phyloP scores from a whole-genome alignment of 2,797 vertebrate genomes.

The Myripristis jacobus region DNA sequence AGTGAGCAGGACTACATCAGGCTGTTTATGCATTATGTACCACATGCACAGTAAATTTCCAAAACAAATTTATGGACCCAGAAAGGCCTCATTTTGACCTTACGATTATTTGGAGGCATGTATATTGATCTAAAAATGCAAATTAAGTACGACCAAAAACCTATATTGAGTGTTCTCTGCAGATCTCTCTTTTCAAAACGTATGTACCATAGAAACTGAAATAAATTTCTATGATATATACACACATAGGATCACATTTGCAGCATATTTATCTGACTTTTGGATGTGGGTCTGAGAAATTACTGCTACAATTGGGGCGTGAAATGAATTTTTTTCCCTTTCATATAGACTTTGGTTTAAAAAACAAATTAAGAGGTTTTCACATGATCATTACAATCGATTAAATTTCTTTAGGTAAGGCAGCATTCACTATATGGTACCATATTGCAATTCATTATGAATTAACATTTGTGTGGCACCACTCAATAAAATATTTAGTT shows the following conservation, averaged over 20 bases:
- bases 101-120: constrained; percentile 19
- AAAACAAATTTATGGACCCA: constrained; percentile 26
- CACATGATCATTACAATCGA: constrained; percentile 58
- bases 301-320: constrained; percentile 36
- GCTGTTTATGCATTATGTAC: constrained; percentile 38
- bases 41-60: constrained; percentile 43
- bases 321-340: constrained; percentile 46
- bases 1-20: constrained; percentile 41
- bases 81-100: constrained; percentile 14
- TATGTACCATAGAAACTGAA: no score
- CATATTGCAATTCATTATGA: constrained; percentile 79
- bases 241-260: constrained; percentile 28
- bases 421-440: constrained; percentile 65
- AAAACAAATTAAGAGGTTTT: constrained; percentile 58
- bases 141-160: constrained; percentile 26
- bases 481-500: constrained; percentile 60
- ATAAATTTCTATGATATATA: no score
- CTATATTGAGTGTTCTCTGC: constrained; percentile 6
- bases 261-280: constrained; percentile 16
- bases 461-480: constrained; percentile 67
- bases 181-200: constrained; percentile 12
- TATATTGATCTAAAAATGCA: constrained; percentile 7
- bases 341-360: constrained; percentile 67
- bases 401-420: constrained; percentile 77
- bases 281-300: constrained; percentile 30